These are phyloP conservation scores for Entelurus aequoreus DNA, from an alignment of 2,113 vertebrate genomes.

Conservation along the genomic window DNA sequence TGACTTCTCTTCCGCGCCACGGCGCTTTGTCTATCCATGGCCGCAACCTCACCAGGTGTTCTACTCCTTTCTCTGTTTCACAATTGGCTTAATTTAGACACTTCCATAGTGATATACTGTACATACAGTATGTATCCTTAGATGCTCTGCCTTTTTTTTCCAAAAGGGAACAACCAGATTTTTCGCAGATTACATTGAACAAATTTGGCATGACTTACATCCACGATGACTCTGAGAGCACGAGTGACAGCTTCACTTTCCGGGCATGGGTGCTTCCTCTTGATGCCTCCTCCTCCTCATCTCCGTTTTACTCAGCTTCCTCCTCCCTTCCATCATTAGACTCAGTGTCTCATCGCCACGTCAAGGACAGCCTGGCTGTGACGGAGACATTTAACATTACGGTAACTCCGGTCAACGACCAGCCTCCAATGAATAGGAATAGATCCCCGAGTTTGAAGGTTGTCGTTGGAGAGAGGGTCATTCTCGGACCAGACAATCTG, in stretches of 20 bases:
- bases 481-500: constrained; percentile 75
- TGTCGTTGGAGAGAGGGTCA: constrained; percentile 71
- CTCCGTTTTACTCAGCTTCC: constrained; percentile 46
- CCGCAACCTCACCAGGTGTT: constrained; percentile 71
- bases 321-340: constrained; percentile 27
- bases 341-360: constrained; percentile 33
- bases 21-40: constrained; percentile 74
- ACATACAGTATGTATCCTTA: too few species aligned
- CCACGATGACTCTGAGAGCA: constrained; percentile 84
- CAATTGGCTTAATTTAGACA: too few species aligned
- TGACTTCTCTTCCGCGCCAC: constrained; percentile 73
- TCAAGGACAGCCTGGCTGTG: constrained; percentile 52
- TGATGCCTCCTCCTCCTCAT: constrained; percentile 34
- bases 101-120: too few species aligned
- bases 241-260: constrained; percentile 80
- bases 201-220: constrained; percentile 77
- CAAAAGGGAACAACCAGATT: constrained; percentile 71
- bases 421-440: constrained; percentile 76
- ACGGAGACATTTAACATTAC: constrained; percentile 84
- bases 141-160: neutral
- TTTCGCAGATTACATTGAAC: constrained; percentile 80
- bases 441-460: constrained; percentile 72
- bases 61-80: neutral
- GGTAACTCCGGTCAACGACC: constrained; percentile 81
- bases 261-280: constrained; percentile 77